Conservation (phyloP, 2,113 vertebrate genomes). For the Tautogolabrus adspersus region DNA sequence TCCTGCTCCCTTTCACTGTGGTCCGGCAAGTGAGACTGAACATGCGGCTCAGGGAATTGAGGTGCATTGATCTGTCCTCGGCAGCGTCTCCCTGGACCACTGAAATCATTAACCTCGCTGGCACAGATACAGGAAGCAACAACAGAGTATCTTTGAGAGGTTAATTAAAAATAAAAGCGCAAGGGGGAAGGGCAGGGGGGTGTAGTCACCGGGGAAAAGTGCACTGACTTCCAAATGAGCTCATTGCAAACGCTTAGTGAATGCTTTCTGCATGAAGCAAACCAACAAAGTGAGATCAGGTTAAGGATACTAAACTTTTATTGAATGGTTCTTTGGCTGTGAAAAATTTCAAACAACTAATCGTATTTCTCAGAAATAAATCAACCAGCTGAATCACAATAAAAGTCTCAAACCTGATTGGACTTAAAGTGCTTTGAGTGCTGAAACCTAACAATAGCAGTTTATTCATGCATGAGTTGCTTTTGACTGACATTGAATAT, state of each 20-base stretch:
- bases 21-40: constrained; percentile 77
- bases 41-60: constrained; percentile 79
- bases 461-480: no score
- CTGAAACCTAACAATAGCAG: no score
- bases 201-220: constrained; percentile 78
- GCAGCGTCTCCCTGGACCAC: constrained; percentile 75
- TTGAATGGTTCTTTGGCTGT: background rate
- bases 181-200: constrained; percentile 59
- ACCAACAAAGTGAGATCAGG: constrained; percentile 13
- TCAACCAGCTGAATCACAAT: no score
- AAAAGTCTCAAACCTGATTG: no score
- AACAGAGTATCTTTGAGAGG: constrained; percentile 85
- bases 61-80: constrained; percentile 85
- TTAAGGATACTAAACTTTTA: background rate
- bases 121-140: constrained; percentile 83
- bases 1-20: constrained; percentile 73
- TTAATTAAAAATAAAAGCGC: constrained; percentile 88
- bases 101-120: constrained; percentile 87
- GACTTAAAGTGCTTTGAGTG: no score
- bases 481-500: no score
- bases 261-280: constrained; percentile 32
- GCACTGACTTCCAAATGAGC: constrained; percentile 82
- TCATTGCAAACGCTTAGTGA: constrained; percentile 48
- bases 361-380: no score
- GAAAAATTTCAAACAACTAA: no score